phyloP scores from a whole-genome alignment of 2,113 vertebrate species.

The Chiloscyllium plagiosum region DNA sequence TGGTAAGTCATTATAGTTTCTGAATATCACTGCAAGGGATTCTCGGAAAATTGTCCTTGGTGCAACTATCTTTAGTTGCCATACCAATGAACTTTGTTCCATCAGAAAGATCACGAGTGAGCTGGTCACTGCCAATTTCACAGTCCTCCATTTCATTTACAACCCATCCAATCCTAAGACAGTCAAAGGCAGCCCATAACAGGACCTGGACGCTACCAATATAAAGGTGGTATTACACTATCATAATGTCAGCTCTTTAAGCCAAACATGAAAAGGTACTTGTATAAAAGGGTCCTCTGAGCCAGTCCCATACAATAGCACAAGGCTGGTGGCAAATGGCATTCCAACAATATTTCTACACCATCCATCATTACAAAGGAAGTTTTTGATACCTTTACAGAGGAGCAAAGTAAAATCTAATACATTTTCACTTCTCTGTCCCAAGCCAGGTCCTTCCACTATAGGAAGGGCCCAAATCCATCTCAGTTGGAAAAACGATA shows the following conservation, averaged over 20 bases:
- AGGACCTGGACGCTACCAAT: not conserved
- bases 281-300: not conserved
- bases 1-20: not conserved
- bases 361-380: not conserved
- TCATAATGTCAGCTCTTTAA: not conserved
- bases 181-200: not conserved
- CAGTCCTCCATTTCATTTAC: not conserved
- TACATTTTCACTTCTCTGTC: too few relatives aligned
- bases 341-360: not conserved
- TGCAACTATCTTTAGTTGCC: not conserved
- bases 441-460: too few relatives aligned
- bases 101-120: not conserved
- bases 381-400: not conserved
- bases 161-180: not conserved
- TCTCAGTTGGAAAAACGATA: too few relatives aligned
- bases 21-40: not conserved
- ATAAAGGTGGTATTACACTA: not conserved
- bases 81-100: not conserved
- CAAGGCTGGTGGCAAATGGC: not conserved
- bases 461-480: too few relatives aligned
- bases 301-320: not conserved
- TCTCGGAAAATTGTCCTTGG: not conserved
- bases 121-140: not conserved
- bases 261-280: not conserved
- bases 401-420: not conserved